These are phyloP conservation scores for Rhorus exstirpatorius DNA, from an alignment of 2,888 invertebrate genomes.

Conservation along the genomic window DNA sequence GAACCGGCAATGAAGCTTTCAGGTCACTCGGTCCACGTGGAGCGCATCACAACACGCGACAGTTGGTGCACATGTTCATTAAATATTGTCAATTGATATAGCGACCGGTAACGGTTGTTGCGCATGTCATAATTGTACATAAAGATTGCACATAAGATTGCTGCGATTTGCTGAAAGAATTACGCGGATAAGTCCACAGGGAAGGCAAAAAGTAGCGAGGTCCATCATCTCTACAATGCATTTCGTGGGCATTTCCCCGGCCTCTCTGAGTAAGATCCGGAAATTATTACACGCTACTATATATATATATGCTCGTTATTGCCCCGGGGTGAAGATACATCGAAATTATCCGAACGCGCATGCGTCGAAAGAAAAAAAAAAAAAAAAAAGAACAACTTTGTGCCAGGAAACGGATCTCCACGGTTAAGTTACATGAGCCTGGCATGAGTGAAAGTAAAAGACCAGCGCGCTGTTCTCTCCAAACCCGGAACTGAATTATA, in stretches of 20 bases:
- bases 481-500: constrained; percentile 78
- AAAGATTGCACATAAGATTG: too few relatives aligned
- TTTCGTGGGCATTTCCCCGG: constrained; percentile 7
- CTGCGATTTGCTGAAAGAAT: too few relatives aligned
- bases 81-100: too few relatives aligned
- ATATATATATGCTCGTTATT: background rate
- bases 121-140: too few relatives aligned
- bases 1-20: too few relatives aligned
- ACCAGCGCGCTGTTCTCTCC: constrained; percentile 71
- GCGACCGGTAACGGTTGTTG: too few relatives aligned
- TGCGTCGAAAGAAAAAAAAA: constrained; percentile 29
- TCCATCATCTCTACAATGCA: background rate
- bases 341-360: constrained; percentile 39
- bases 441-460: constrained; percentile 83
- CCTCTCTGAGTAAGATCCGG: constrained; percentile 43
- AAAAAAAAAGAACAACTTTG: constrained; percentile 30
- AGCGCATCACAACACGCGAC: too few relatives aligned
- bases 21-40: too few relatives aligned
- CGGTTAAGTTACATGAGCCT: constrained; percentile 78
- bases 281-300: constrained; percentile 32
- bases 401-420: constrained; percentile 61
- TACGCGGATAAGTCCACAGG: too few relatives aligned
- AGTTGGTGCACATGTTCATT: too few relatives aligned
- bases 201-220: too few relatives aligned
- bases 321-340: background rate